phyloP scores from a whole-genome alignment of 2,113 vertebrate genomes.

The Elephas maximus region DNA sequence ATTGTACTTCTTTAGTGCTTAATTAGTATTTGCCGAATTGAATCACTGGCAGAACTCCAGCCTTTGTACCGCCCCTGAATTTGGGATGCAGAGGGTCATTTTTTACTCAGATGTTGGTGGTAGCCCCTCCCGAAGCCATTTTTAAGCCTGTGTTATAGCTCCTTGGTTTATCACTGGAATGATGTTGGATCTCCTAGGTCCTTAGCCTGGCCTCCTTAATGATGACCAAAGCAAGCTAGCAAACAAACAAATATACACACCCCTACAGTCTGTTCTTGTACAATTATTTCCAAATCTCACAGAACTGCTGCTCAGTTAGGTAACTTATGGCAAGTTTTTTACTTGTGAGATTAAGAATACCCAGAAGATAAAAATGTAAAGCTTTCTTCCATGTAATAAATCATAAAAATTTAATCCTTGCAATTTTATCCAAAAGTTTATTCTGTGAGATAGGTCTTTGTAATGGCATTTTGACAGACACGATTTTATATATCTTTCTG shows the following conservation, averaged over 20 bases:
- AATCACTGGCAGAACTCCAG: background rate
- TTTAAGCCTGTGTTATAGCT: background rate
- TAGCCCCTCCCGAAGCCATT: background rate
- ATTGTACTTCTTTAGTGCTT: background rate
- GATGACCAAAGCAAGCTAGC: background rate
- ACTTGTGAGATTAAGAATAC: slow-evolving; percentile 36
- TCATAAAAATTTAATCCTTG: slow-evolving; percentile 65
- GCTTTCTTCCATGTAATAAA: slow-evolving; percentile 58
- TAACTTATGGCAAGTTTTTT: background rate
- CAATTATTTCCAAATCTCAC: background rate
- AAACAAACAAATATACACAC: background rate
- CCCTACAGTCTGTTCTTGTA: background rate
- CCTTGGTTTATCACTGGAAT: background rate
- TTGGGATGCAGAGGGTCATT: background rate
- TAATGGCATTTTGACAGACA: slow-evolving; percentile 45
- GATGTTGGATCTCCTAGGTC: background rate
- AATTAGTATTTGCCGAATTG: background rate
- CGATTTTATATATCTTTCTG: slow-evolving; percentile 14
- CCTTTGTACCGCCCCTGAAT: background rate
- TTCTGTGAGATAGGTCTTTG: slow-evolving; percentile 47
- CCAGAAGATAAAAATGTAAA: background rate
- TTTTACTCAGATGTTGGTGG: background rate
- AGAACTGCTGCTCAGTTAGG: background rate
- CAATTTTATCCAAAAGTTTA: slow-evolving; percentile 41
- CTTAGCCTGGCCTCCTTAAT: background rate